These are phyloP conservation scores for Dufourea novaeangliae DNA, from an alignment of 1,140 invertebrate genomes.

Conservation along the genomic window DNA sequence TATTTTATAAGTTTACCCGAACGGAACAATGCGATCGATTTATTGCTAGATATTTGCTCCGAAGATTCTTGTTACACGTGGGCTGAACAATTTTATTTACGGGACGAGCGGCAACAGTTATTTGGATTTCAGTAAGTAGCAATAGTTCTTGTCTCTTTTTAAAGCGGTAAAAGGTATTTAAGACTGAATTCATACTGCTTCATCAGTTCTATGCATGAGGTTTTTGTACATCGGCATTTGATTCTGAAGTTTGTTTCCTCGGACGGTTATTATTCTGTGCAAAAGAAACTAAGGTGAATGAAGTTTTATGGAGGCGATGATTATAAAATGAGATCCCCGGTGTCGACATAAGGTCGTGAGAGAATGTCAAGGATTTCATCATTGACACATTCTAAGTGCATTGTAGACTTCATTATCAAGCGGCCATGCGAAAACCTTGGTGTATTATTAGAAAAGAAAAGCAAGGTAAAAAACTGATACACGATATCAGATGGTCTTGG, in stretches of 20 bases:
- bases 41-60: too few species aligned
- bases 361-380: conserved; percentile 49
- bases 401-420: conserved; percentile 22
- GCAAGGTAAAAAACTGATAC: background rate
- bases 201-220: too few species aligned
- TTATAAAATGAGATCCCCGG: conserved; percentile 5
- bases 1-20: too few species aligned
- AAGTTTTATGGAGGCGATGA: background rate
- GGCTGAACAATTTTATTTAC: too few species aligned
- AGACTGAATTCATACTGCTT: too few species aligned
- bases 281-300: background rate
- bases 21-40: too few species aligned
- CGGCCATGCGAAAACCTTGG: background rate
- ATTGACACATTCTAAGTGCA: conserved; percentile 3
- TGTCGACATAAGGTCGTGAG: background rate
- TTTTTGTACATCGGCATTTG: background rate
- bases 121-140: too few species aligned
- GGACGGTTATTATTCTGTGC: background rate
- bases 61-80: too few species aligned
- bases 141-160: too few species aligned
- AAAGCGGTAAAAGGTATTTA: too few species aligned
- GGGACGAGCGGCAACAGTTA: too few species aligned
- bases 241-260: background rate
- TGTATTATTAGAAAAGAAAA: conserved; percentile 9
- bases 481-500: background rate